Evolutionary conservation across 2,113 vertebrate species (phyloP).

Genomic region (Stictonetta naevosa): DNA sequence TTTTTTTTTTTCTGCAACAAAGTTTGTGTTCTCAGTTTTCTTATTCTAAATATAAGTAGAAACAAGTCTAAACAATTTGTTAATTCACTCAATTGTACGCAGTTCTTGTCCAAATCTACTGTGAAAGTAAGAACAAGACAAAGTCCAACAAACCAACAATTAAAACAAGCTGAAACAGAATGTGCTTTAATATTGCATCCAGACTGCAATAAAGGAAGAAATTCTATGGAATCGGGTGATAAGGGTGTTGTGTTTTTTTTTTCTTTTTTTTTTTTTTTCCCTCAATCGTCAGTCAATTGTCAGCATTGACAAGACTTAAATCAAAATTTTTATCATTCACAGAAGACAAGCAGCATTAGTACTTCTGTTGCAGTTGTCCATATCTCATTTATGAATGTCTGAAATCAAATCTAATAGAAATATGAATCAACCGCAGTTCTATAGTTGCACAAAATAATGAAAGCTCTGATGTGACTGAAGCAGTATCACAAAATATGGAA

Average conservation of each 20-base stretch:
- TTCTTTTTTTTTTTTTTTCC: too few relatives aligned
- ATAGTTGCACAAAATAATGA: constrained; percentile 16
- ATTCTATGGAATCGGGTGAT: neutral
- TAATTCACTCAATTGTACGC: neutral
- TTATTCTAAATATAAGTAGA: neutral
- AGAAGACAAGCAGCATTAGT: neutral
- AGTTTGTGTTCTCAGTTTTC: neutral
- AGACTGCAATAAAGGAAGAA: neutral
- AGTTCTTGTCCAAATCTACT: neutral
- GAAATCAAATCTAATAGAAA: constrained; percentile 18
- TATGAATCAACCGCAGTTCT: neutral
- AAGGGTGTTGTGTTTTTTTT: neutral
- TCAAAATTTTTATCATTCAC: neutral
- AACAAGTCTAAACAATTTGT: neutral
- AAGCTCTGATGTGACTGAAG: constrained; percentile 48
- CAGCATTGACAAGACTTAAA: neutral
- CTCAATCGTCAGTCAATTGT: neutral
- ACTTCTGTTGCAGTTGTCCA: neutral
- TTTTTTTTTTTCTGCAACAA: neutral
- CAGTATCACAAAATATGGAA: neutral
- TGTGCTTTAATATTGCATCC: neutral
- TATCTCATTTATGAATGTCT: neutral
- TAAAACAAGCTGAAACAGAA: neutral
- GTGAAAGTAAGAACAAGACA: neutral
- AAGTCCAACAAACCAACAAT: neutral